Conservation (phyloP, 2,113 vertebrate species). For the Microcebus murinus region DNA sequence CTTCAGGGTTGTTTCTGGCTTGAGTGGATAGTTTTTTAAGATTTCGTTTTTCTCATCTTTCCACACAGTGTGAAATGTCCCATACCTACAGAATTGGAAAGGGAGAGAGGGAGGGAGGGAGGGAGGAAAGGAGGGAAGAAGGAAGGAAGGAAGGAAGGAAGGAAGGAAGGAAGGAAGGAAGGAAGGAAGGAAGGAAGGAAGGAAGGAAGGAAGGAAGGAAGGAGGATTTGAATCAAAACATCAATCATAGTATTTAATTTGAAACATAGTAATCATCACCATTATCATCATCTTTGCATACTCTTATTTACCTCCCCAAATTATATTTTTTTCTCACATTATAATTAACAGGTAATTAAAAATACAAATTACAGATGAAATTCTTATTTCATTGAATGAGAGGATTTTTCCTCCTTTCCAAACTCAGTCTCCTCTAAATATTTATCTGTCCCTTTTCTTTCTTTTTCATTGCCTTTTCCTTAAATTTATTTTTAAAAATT, state of each 20-base stretch:
- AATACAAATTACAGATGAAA: not conserved
- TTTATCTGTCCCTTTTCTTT: not conserved
- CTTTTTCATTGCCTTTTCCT: too few species aligned
- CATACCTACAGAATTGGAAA: not conserved
- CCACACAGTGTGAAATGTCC: not conserved
- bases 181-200: rapidly evolving
- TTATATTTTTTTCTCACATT: not conserved
- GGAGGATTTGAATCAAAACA: not conserved
- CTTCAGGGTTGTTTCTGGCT: not conserved
- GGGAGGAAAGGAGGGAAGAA: rapidly evolving
- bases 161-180: not conserved
- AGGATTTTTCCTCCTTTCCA: not conserved
- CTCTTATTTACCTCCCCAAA: not conserved
- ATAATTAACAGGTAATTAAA: not conserved
- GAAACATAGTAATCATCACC: not conserved
- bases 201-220: too few species aligned
- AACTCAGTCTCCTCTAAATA: not conserved
- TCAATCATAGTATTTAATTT: not conserved
- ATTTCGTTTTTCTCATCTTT: not conserved
- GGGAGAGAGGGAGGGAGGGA: rapidly evolving
- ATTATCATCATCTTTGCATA: not conserved
- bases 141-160: not conserved
- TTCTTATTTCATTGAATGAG: not conserved
- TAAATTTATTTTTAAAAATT: too few species aligned
- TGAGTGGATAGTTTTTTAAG: not conserved